Base-by-base conservation (phyloP, 2,888 invertebrate genomes). In the Watsonalla binaria region DNA sequence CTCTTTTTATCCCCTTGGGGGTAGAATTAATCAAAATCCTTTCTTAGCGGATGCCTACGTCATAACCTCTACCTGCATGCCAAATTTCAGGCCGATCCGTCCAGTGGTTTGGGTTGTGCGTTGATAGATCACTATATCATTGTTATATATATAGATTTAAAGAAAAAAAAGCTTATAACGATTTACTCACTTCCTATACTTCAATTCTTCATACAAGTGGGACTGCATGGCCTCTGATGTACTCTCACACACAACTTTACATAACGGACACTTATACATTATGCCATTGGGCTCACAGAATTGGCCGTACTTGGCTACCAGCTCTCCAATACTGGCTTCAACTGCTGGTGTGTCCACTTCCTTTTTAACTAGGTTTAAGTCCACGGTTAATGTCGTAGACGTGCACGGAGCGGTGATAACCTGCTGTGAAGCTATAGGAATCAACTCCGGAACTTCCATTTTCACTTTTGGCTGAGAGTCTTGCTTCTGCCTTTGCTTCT, bases 201-300 rank as follows among this genome's bases (percentile, higher is more conserved):
- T 91, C 34, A 94, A 81, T 68, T 95, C 95, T 66, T 93, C 92
- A 65, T 91, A 94, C 52, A 95, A 78, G 82, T 95, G 95, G 45
- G 92, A 92, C 52, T 92, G 90, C 86, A 95, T 93, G n/a, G 92
- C 92, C 6, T 92, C 89, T 24, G 88, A 86, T 33, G 86, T 89
- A 51, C 92, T 92, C 0, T 93, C 92, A 45, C 86, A 90, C 60
- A 93, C 93, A 24, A 86, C 81, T 24, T 84, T 84, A 63, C 95
- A 95, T 51, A 93, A 75, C 0, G 94, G 92, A 68, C 95, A 95
- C 53, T 86, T 89, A 66, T 88, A 94, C 55, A 87, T 84, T 45
- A 91, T 84, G 0, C 92, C 92, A 37, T 89, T 81, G 0, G 94
- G 93, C 24, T 86, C 85, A 35, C 93, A 84, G 53, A 83, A 82